A percentile compares a stretch with the other conserved stretches of the same genome.
Evolutionary conservation across 2,113 vertebrate species (phyloP).

Genomic region (Atrichornis clamosus): DNA sequence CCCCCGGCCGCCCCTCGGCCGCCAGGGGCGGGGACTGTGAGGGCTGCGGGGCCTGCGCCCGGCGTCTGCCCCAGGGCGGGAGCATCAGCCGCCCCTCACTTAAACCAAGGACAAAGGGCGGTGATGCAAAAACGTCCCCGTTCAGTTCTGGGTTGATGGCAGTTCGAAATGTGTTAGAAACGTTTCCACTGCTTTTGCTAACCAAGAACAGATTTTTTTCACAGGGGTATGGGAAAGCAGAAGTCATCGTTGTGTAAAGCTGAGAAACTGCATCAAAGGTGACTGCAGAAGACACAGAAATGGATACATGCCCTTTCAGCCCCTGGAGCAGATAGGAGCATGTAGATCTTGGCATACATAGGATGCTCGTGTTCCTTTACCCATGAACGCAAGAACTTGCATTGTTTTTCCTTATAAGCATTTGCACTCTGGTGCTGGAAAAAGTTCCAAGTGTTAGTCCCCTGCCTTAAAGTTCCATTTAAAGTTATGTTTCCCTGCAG

Average conservation of each 20-base stretch:
- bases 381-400: not conserved
- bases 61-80: rapidly evolving
- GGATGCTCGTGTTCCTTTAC: not conserved
- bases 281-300: not conserved
- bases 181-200: not conserved
- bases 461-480: not conserved
- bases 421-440: not conserved
- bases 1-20: not conserved
- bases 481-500: not conserved
- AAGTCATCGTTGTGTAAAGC: not conserved
- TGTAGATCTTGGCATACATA: not conserved
- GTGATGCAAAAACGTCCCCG: rapidly evolving
- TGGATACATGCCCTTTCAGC: not conserved
- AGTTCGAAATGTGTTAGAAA: not conserved
- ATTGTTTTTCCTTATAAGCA: not conserved
- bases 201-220: not conserved
- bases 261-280: not conserved
- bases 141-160: not conserved
- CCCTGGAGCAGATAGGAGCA: not conserved
- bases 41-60: rapidly evolving
- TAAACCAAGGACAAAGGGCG: not conserved
- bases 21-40: too few species aligned
- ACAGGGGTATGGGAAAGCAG: not conserved
- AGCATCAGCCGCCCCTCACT: rapidly evolving
- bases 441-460: not conserved